Evolutionary conservation across 53 echinoderm and acorn worm genomes (phyloP).

Genomic region (Apostichopus leukothele): DNA sequence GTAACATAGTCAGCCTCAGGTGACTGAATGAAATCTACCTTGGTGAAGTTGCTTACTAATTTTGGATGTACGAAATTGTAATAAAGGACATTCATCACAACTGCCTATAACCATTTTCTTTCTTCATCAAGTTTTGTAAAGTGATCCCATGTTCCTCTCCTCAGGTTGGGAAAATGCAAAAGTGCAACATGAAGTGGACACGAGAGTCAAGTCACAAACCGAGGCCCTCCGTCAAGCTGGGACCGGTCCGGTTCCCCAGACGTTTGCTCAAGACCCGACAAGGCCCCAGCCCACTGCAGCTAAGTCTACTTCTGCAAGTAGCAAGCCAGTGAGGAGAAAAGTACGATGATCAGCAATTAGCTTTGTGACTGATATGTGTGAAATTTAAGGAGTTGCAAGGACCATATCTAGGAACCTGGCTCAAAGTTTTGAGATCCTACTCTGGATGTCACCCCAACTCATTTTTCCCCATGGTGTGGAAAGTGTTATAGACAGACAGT

Average conservation of each 20-base stretch:
- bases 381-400: not conserved
- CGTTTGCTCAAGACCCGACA: constrained; percentile 85
- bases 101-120: not conserved
- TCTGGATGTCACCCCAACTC: too few species aligned
- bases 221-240: constrained; percentile 81
- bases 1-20: too few species aligned
- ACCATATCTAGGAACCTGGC: not conserved
- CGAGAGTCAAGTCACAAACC: constrained; percentile 61
- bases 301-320: constrained; percentile 56
- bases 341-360: constrained; percentile 49
- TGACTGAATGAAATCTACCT: too few species aligned
- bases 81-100: not conserved
- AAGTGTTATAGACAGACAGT: too few species aligned
- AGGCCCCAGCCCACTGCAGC: constrained; percentile 59
- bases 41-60: too few species aligned
- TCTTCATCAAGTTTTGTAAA: not conserved
- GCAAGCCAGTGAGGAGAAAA: constrained; percentile 61
- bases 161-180: constrained; percentile 89
- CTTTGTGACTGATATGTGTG: too few species aligned
- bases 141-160: not conserved
- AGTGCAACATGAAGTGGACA: constrained; percentile 67
- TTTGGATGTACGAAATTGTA: not conserved
- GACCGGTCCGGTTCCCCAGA: constrained; percentile 93
- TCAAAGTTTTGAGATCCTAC: not conserved
- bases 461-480: too few species aligned